Base-by-base conservation (phyloP, 2,113 vertebrate genomes). In the Casuarius casuarius region DNA sequence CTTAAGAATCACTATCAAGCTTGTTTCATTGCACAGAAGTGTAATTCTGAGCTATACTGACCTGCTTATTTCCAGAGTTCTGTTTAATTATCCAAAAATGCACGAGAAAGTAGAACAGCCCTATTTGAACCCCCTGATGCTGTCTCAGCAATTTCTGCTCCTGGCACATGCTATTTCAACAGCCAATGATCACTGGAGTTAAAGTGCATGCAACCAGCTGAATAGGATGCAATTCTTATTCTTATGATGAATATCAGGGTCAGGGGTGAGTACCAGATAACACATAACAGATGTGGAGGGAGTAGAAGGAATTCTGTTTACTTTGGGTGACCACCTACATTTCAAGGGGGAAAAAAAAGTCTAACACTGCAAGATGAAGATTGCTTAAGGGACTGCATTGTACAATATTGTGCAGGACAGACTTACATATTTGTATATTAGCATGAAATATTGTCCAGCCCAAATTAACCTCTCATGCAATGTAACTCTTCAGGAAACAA, bases 211-310 rank as follows among this genome's bases (percentile, higher is more conserved):
- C 48, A 95, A 91, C 76, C 63, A 92, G 81, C 73, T 80, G 92
- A 94, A 97, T 92, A 92, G 88, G 79, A 93, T 59, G 92, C 95
- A 95, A 62, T 95, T 96, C 77, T 97, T 97, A 92, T 59, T 93
- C 92, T 96, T 96, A 90, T 95, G 92, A 74, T 96, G 96, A 96
- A 96, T 95, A 97, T 83, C 61, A 93, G 62, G 94, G 78, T 96
- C 96, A 97, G 71, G 96, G 80, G 92, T 96, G 84, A 97, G 68
- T 89, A 94, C 94, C 71, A 97, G 92, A 97, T 95, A 95, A 97
- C 84, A 63, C 95, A 54, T 10, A 97, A 49, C 95, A 97, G 92
- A 93, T 91, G 62, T 96, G 93, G 93, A 95, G 83, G 94, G 84
- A 96, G 62, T 61, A 94, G 79, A 97, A 97, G 91, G 74, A 97